These are phyloP conservation scores for Nipponia nippon DNA, from an alignment of 2,113 vertebrate species.

Conservation along the genomic window DNA sequence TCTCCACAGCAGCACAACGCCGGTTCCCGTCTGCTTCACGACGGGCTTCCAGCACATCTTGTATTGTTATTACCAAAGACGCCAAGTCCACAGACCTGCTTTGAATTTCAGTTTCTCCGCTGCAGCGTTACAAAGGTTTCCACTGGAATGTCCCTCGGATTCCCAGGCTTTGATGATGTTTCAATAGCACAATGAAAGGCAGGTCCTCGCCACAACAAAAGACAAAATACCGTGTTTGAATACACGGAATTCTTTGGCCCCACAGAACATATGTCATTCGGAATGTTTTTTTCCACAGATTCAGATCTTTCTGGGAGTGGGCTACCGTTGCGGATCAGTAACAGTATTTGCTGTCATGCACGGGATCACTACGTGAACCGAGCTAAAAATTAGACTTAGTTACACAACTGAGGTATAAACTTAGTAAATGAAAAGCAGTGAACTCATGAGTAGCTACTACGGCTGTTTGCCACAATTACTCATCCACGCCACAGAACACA, in stretches of 20 bases:
- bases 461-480: background rate
- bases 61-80: background rate
- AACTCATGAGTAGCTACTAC: background rate
- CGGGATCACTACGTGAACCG: background rate
- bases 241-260: slow-evolving; percentile 51
- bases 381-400: background rate
- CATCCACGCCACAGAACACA: background rate
- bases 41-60: background rate
- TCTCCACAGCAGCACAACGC: background rate
- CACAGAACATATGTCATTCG: background rate
- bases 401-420: background rate
- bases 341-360: background rate
- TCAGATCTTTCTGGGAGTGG: background rate
- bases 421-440: background rate
- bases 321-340: background rate
- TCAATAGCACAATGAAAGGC: slow-evolving; percentile 58
- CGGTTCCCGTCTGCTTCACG: background rate
- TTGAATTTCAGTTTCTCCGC: slow-evolving; percentile 42
- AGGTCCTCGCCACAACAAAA: slow-evolving; percentile 56
- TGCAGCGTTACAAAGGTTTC: slow-evolving; percentile 35
- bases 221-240: slow-evolving; percentile 13
- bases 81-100: slow-evolving; percentile 59
- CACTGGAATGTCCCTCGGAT: slow-evolving; percentile 34
- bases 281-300: background rate
- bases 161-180: slow-evolving; percentile 66